A percentile compares a stretch with the other conserved stretches of the same genome.
These are phyloP conservation scores for Neotoxoptera formosana DNA, from an alignment of 1,140 invertebrate genomes.

Conservation along the genomic window DNA sequence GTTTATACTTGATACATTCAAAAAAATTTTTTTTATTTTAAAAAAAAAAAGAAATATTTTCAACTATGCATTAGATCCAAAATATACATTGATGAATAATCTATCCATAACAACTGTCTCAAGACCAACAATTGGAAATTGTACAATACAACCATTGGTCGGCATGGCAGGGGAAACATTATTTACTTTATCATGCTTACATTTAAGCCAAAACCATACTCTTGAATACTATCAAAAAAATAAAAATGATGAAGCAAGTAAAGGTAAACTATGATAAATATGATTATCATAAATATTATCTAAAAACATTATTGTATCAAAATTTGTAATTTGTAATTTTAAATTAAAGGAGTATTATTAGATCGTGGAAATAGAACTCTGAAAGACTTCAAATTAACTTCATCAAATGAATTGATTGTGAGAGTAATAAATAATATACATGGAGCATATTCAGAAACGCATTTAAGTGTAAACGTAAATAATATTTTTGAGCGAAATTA, in stretches of 20 bases:
- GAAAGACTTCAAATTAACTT: background rate
- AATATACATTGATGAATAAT: background rate
- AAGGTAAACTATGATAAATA: background rate
- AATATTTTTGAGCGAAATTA: background rate
- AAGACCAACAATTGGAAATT: background rate
- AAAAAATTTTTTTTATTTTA: background rate
- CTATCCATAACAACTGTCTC: background rate
- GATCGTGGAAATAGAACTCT: background rate
- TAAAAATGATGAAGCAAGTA: background rate
- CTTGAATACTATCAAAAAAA: slow-evolving; percentile 8
- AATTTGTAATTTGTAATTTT: background rate
- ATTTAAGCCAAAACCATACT: background rate
- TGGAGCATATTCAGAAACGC: background rate
- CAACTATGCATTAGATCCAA: background rate
- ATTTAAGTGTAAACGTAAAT: background rate
- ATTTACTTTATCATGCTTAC: background rate
- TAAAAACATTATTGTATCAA: background rate
- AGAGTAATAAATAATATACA: background rate
- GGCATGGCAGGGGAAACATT: background rate
- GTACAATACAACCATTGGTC: background rate
- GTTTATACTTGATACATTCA: background rate
- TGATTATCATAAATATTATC: background rate
- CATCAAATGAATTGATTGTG: background rate
- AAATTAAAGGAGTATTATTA: slow-evolving; percentile 1
- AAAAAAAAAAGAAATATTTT: background rate